A percentile compares a stretch with the other conserved stretches of the same genome.
phyloP scores from a whole-genome alignment of 35 echinoderm and acorn worm species.

The Heliocidaris tuberculata region DNA sequence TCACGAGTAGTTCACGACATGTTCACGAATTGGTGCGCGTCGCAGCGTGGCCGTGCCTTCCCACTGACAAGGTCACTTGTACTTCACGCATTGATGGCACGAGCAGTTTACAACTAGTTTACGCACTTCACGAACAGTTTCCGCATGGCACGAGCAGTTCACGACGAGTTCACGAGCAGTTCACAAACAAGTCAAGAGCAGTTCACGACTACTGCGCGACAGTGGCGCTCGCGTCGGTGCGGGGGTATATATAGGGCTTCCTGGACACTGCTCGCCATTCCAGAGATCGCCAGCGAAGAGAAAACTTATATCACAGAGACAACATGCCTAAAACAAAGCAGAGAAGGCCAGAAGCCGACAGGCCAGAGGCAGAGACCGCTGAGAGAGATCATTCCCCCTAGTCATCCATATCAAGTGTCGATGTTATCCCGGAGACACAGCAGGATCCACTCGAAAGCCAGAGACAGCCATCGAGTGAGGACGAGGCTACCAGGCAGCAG shows the following conservation, averaged over 20 bases:
- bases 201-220: constrained; percentile 46
- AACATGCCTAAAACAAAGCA: constrained; percentile 68
- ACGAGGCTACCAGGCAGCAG: constrained; percentile 49
- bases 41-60: too few relatives aligned
- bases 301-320: constrained; percentile 68
- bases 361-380: constrained; percentile 63
- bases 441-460: constrained; percentile 53
- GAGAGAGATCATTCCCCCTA: constrained; percentile 56
- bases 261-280: constrained; percentile 60
- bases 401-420: constrained; percentile 61
- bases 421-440: constrained; percentile 58
- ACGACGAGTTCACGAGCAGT: constrained; percentile 20
- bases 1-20: constrained; percentile 26
- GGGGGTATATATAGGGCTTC: constrained; percentile 57
- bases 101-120: too few relatives aligned
- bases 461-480: constrained; percentile 55
- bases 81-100: too few relatives aligned
- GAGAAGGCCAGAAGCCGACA: constrained; percentile 69
- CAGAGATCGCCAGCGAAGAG: constrained; percentile 64
- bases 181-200: constrained; percentile 32
- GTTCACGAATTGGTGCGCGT: not conserved
- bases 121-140: not conserved
- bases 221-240: constrained; percentile 42
- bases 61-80: too few relatives aligned
- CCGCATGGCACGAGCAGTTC: not conserved